These are phyloP conservation scores for Dufourea novaeangliae DNA, from an alignment of 1,140 invertebrate genomes.

Conservation along the genomic window DNA sequence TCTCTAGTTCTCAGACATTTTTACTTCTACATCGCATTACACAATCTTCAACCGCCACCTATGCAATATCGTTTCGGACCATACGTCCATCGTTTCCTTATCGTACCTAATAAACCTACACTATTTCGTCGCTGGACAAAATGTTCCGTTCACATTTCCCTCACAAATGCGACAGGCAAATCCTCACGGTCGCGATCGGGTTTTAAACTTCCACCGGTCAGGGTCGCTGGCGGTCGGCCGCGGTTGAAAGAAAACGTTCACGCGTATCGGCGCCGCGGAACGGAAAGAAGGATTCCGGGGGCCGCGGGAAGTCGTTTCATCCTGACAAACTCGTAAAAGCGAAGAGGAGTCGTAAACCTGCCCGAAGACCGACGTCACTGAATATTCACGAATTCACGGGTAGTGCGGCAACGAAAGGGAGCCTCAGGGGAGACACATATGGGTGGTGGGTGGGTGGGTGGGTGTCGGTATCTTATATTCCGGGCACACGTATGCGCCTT, in stretches of 20 bases:
- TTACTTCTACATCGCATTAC: too few relatives aligned
- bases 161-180: too few relatives aligned
- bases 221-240: neutral
- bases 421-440: conserved; percentile 2
- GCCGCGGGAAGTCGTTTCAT: conserved; percentile 59
- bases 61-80: too few relatives aligned
- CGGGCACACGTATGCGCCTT: conserved; percentile 29
- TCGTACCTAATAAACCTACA: too few relatives aligned
- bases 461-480: conserved; percentile 46
- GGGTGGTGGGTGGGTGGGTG: conserved; percentile 1
- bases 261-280: neutral
- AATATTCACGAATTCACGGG: conserved; percentile 62
- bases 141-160: too few relatives aligned
- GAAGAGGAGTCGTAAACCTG: conserved; percentile 50
- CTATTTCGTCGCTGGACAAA: too few relatives aligned
- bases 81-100: too few relatives aligned
- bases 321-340: conserved; percentile 65
- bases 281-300: conserved; percentile 44
- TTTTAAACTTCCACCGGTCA: too few relatives aligned
- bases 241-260: conserved; percentile 42
- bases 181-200: too few relatives aligned
- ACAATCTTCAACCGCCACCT: too few relatives aligned
- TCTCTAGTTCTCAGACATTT: too few relatives aligned
- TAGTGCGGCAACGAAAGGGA: neutral
- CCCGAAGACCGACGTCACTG: conserved; percentile 48